phyloP scores from a whole-genome alignment of 2,113 vertebrate species.

The Thamnaconus septentrionalis region DNA sequence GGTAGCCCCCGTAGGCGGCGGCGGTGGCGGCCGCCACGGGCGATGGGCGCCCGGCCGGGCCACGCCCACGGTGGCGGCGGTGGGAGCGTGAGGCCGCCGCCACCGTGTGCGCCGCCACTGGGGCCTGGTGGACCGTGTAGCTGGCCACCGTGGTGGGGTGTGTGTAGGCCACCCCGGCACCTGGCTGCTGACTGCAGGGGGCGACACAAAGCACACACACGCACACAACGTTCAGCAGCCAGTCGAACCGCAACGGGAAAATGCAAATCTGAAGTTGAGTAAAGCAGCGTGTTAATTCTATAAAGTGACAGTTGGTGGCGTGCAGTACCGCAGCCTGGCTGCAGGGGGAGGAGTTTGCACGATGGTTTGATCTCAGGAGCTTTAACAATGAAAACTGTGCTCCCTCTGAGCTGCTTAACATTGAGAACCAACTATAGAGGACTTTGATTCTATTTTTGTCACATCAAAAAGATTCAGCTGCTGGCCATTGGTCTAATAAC shows the following conservation, averaged over 20 bases:
- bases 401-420: no score
- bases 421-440: no score
- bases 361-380: no score
- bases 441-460: no score
- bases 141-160: conserved; percentile 98
- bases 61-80: conserved; percentile 88
- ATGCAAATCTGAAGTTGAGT: no score
- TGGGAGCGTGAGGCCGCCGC: conserved; percentile 94
- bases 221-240: background rate
- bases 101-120: conserved; percentile 92
- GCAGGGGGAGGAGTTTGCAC: no score
- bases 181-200: conserved; percentile 85
- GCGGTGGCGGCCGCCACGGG: conserved; percentile 90
- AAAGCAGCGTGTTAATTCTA: no score
- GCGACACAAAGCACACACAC: conserved; percentile 20
- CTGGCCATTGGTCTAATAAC: no score
- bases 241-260: background rate
- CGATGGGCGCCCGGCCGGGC: conserved; percentile 91
- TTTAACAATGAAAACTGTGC: no score
- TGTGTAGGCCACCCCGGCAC: conserved; percentile 94
- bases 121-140: conserved; percentile 97
- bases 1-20: conserved; percentile 92
- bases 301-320: no score
- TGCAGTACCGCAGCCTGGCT: no score
- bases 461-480: no score